Evolutionary conservation across 2,113 vertebrate species (phyloP).

Genomic region (Saguinus midas): DNA sequence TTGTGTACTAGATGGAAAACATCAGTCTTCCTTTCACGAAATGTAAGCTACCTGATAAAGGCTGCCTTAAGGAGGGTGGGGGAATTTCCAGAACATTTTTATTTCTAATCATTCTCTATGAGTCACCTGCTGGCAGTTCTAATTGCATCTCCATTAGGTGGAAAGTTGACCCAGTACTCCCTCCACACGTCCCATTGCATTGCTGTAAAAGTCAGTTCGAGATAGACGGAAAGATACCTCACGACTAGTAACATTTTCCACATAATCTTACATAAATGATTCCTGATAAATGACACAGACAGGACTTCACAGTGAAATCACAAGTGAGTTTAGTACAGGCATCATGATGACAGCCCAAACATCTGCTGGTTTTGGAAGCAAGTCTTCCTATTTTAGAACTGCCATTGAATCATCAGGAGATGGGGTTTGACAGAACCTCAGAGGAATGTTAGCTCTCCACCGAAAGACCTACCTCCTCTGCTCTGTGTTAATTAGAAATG

Average conservation of each 20-base stretch:
- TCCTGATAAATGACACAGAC: not conserved
- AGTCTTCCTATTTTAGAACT: not conserved
- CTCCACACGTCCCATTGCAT: not conserved
- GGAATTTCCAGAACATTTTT: slow-evolving; percentile 10
- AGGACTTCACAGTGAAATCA: not conserved
- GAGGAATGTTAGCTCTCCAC: not conserved
- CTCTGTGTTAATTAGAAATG: not conserved
- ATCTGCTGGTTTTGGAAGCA: slow-evolving; percentile 22
- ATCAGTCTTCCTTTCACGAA: not conserved
- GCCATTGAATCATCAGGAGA: not conserved
- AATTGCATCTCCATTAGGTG: not conserved
- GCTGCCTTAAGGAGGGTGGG: not conserved
- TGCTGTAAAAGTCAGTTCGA: not conserved
- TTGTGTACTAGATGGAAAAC: not conserved
- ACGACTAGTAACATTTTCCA: not conserved
- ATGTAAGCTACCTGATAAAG: not conserved
- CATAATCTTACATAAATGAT: not conserved
- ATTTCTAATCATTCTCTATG: not conserved
- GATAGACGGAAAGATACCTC: not conserved
- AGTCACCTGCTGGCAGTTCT: too few species aligned
- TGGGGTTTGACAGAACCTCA: not conserved
- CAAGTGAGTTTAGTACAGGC: not conserved
- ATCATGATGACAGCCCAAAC: not conserved
- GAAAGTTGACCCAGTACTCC: not conserved
- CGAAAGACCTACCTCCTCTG: not conserved